Conservation (phyloP, 2,888 invertebrate species). For the Hirtodrosophila confusa region DNA sequence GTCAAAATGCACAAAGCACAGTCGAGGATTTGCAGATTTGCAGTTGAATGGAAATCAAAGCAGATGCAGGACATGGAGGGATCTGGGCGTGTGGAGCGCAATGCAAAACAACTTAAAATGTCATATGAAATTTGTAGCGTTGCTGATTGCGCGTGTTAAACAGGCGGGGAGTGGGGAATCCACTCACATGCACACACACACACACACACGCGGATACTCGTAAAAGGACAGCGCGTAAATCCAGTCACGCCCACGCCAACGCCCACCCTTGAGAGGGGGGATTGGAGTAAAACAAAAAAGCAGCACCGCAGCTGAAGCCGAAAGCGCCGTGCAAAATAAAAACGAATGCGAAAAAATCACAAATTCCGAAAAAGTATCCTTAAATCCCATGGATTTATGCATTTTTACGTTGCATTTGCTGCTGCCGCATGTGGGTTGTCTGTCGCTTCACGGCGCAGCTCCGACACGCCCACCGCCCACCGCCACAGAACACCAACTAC, state of each 20-base stretch:
- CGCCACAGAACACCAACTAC: neutral
- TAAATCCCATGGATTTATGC: conserved; percentile 77
- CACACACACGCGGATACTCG: conserved; percentile 16
- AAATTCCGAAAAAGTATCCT: conserved; percentile 75
- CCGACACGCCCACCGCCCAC: conserved; percentile 6
- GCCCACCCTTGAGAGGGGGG: conserved; percentile 21
- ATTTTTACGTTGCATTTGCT: conserved; percentile 74
- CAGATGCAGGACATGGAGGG: conserved; percentile 3
- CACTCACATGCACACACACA: conserved; percentile 24
- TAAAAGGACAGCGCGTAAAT: conserved; percentile 61
- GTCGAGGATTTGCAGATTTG: conserved; percentile 43
- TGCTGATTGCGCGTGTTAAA: conserved; percentile 76
- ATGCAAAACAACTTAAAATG: conserved; percentile 78
- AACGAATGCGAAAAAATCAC: conserved; percentile 72
- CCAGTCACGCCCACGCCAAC: conserved; percentile 63
- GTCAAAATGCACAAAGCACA: conserved; percentile 58
- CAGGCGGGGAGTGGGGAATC: conserved; percentile 14
- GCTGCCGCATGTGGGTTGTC: conserved; percentile 62
- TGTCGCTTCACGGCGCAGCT: conserved; percentile 43
- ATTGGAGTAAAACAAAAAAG: conserved; percentile 57
- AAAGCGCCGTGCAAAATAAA: conserved; percentile 62
- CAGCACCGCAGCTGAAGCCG: conserved; percentile 38
- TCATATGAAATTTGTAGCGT: conserved; percentile 77
- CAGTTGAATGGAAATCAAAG: conserved; percentile 66
- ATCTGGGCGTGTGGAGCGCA: conserved; percentile 25